A percentile compares a stretch with the other conserved stretches of the same genome.
These are phyloP conservation scores for Dolichomitus sp. DNA, from an alignment of 2,888 invertebrate genomes.

Conservation along the genomic window DNA sequence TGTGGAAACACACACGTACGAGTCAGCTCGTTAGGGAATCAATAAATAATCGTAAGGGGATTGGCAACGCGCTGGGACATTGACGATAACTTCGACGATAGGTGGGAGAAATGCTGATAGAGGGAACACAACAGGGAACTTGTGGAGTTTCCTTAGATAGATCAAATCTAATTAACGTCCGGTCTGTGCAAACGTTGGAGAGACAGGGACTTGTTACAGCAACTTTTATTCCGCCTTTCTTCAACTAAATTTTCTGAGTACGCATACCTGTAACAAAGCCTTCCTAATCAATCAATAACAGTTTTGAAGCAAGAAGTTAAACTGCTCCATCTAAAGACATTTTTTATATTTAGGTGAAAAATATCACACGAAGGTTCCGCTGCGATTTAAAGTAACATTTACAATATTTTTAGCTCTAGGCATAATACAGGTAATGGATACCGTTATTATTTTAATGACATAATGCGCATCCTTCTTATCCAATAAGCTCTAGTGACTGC, in stretches of 20 bases:
- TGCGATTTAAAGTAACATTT: not conserved
- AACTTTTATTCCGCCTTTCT: not conserved
- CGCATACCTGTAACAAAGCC: not conserved
- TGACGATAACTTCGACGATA: conserved; percentile 15
- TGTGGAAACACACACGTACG: conserved; percentile 20
- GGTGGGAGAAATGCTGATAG: conserved; percentile 37
- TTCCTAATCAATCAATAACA: not conserved
- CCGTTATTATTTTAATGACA: not conserved
- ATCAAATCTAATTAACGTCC: conserved; percentile 64
- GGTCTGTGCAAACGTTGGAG: not conserved
- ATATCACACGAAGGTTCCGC: not conserved
- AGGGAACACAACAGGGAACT: conserved; percentile 50
- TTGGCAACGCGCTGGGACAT: conserved; percentile 15
- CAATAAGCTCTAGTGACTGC: too few relatives aligned
- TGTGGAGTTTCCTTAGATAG: conserved; percentile 64
- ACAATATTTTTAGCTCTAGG: not conserved
- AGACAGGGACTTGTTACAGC: not conserved
- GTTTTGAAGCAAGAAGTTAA: not conserved
- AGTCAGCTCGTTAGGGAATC: conserved; percentile 42
- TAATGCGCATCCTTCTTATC: not conserved
- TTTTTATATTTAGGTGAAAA: too few relatives aligned
- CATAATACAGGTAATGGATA: not conserved
- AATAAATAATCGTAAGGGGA: conserved; percentile 48
- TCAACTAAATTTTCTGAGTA: not conserved
- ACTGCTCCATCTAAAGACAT: too few relatives aligned